Conservation (phyloP, 2,888 invertebrate species). For the Nebria salina region DNA sequence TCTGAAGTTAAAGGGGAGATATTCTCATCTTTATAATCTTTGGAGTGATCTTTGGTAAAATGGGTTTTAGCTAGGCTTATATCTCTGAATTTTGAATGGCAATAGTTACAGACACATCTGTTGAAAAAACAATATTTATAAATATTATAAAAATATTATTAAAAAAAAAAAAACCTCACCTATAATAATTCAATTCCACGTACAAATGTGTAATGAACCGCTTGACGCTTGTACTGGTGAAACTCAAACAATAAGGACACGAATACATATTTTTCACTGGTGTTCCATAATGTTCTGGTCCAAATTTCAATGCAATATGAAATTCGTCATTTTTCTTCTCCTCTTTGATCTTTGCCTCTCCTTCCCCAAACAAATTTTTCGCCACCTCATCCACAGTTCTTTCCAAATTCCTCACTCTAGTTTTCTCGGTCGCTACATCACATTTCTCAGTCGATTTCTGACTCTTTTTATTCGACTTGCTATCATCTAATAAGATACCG, state of each 20-base stretch:
- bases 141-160: constrained; percentile 26
- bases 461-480: constrained; percentile 51
- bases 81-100: constrained; percentile 69
- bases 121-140: constrained; percentile 34
- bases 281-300: constrained; percentile 61
- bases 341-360: constrained; percentile 43
- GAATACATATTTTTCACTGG: constrained; percentile 67
- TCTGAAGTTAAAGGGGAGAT: constrained; percentile 62
- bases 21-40: constrained; percentile 56
- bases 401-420: constrained; percentile 53
- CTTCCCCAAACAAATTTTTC: constrained; percentile 54
- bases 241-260: constrained; percentile 71
- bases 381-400: constrained; percentile 58
- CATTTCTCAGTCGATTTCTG: constrained; percentile 48
- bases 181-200: constrained; percentile 73
- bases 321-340: constrained; percentile 28
- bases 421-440: constrained; percentile 48
- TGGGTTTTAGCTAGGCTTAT: constrained; percentile 67
- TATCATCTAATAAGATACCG: constrained; percentile 70
- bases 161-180: constrained; percentile 62
- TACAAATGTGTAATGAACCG: constrained; percentile 75
- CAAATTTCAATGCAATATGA: constrained; percentile 44
- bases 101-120: constrained; percentile 71
- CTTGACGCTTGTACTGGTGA: constrained; percentile 67
- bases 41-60: constrained; percentile 64